Evolutionary conservation across 2,797 vertebrate species (phyloP).

Genomic region (Leptoclinus maculatus): DNA sequence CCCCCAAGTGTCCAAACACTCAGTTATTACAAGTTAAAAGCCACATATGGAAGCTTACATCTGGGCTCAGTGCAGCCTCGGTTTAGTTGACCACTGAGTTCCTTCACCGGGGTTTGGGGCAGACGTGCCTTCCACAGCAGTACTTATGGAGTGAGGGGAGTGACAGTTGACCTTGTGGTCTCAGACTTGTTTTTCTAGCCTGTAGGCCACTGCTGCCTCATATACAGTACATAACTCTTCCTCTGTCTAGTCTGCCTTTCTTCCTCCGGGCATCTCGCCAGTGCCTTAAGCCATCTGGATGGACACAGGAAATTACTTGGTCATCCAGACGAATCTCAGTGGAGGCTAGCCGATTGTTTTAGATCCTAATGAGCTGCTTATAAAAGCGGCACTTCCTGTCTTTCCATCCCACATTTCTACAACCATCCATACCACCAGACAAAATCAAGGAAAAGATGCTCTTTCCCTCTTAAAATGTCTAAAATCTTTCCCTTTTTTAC

Average conservation of each 20-base stretch:
- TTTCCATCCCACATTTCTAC: constrained; percentile 48
- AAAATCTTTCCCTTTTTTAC: no score
- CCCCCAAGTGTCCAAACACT: constrained; percentile 3
- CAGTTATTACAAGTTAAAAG: background rate
- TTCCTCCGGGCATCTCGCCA: constrained; percentile 72
- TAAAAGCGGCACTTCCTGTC: constrained; percentile 64
- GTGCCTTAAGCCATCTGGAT: constrained; percentile 52
- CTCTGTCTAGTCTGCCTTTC: constrained; percentile 66
- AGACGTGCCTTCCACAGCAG: constrained; percentile 19
- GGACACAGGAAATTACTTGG: constrained; percentile 71
- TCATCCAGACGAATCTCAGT: constrained; percentile 62
- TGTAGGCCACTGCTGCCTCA: constrained; percentile 59
- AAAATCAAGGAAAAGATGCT: constrained; percentile 24
- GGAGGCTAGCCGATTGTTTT: constrained; percentile 61
- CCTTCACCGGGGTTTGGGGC: background rate
- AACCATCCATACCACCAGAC: constrained; percentile 32
- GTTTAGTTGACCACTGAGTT: constrained; percentile 26
- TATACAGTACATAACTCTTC: constrained; percentile 66
- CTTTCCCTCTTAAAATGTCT: background rate
- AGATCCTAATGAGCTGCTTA: constrained; percentile 71
- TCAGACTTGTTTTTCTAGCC: constrained; percentile 73
- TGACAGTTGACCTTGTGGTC: constrained; percentile 70
- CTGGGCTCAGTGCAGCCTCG: background rate
- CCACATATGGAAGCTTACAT: background rate
- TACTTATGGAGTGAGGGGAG: constrained; percentile 33